phyloP scores from a whole-genome alignment of 2,888 invertebrate genomes.

The Philaethria dido region DNA sequence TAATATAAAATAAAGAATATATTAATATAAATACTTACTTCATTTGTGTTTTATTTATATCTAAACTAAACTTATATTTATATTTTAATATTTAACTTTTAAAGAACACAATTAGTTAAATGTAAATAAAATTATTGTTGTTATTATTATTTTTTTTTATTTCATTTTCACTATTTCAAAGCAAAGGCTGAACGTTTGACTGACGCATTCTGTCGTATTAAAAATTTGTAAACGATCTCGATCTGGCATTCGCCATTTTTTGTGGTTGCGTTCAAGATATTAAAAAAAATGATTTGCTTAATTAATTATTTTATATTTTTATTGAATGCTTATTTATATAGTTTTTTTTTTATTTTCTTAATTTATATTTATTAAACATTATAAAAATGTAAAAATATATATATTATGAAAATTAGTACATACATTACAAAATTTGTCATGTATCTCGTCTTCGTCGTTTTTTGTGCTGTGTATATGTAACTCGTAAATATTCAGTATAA shows the following conservation, averaged over 20 bases:
- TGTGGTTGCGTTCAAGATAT: conserved; percentile 22
- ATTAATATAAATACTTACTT: conserved; percentile 43
- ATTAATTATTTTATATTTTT: no score
- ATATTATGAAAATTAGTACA: no score
- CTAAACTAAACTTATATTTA: conserved; percentile 22
- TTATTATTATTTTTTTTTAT: conserved; percentile 7
- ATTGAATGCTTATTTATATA: no score
- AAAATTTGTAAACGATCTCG: conserved; percentile 22
- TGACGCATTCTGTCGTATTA: conserved; percentile 28
- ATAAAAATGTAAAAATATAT: no score
- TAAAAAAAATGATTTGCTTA: no score
- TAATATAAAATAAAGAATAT: not conserved
- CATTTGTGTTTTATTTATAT: conserved; percentile 43
- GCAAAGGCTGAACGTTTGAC: conserved; percentile 19
- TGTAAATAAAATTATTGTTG: conserved; percentile 5
- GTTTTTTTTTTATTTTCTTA: no score
- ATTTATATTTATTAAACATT: no score
- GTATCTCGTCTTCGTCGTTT: no score
- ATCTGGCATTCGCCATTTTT: conserved; percentile 23
- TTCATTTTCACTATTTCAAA: conserved; percentile 1
- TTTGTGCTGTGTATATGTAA: no score
- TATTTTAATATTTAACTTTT: conserved; percentile 22
- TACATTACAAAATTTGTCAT: no score
- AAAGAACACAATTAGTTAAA: conserved; percentile 29
- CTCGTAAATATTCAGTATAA: no score